Base-by-base conservation (phyloP, 2,113 vertebrate species). In the Zapus hudsonius region DNA sequence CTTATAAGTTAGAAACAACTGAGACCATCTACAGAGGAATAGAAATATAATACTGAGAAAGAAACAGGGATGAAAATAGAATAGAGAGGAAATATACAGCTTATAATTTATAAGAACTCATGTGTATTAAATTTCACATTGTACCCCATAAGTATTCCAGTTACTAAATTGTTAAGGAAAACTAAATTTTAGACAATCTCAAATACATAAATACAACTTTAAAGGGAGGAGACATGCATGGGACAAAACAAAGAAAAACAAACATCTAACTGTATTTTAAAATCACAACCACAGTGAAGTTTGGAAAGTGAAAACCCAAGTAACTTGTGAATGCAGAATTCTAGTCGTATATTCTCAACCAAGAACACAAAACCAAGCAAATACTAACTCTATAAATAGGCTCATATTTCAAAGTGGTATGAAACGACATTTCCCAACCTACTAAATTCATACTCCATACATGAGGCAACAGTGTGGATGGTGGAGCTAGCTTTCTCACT, bases 131-230 rank as follows among this genome's bases (percentile, higher is more conserved):
- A 59, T 78, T 78, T 36, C 36, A 79, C n/a, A 55, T 12, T 84
- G 17, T 57, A 42, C 25, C 7, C 23, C 16, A 36, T 59, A 25
- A 74, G 29, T 57, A 76, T 44, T 17, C 12, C 52, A 42, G 33
- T 3, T 38, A 61, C 25, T 59, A 55, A 38, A 17, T 72, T 69
- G 52, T 15, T 15, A 52, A 52, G 12, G 52, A 38, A 84, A 91
- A 59, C 27, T 73, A 84, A 75, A 64, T 61, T 38, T 67, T 36
- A 70, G 47, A 47, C 27, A 42, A 85, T 61, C 11, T 85, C 66
- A 76, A 79, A 79, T 78, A 92, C 73, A 83, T 52, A 63, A 81
- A 55, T 79, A 83, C 47, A 84, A 84, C 61, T 79, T 83, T 88
- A 42, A 74, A 85, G 79, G 7, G 83, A 25, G 3, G 33, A 36